phyloP scores from a whole-genome alignment of 2,888 invertebrate species.

The Drosophila dives region DNA sequence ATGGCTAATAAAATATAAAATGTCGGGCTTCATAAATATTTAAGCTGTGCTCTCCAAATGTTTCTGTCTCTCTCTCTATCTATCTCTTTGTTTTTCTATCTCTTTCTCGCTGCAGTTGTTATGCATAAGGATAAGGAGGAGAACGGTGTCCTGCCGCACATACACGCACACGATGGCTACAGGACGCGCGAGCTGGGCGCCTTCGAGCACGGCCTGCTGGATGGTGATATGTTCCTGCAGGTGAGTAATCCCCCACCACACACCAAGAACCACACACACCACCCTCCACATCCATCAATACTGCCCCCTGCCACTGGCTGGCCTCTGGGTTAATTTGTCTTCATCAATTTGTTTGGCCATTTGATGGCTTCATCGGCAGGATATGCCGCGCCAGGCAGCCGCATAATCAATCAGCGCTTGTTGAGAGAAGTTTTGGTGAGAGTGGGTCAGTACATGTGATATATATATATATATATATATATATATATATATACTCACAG shows the following conservation, averaged over 20 bases:
- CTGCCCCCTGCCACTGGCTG: constrained; percentile 5
- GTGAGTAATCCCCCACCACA: constrained; percentile 86
- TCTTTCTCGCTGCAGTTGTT: constrained; percentile 90
- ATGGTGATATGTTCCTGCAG: constrained; percentile 98
- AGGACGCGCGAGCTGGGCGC: constrained; percentile 91
- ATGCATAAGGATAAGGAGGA: constrained; percentile 98
- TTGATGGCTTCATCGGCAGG: constrained; percentile 73
- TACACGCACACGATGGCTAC: constrained; percentile 87
- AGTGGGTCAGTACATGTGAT: not conserved
- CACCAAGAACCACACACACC: not conserved
- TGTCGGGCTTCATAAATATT: constrained; percentile 49
- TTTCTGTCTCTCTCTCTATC: constrained; percentile 20
- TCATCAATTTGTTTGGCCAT: constrained; percentile 66
- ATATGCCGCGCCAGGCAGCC: constrained; percentile 38
- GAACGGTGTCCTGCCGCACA: constrained; percentile 89
- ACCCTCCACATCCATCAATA: constrained; percentile 2
- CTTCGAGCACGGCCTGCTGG: constrained; percentile 95
- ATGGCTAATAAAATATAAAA: constrained; percentile 72
- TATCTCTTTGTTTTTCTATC: constrained; percentile 59
- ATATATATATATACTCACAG: constrained; percentile 37
- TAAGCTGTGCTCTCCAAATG: constrained; percentile 29
- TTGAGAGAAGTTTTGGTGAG: constrained; percentile 14
- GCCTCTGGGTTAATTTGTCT: constrained; percentile 57
- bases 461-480: not conserved
- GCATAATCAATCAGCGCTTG: constrained; percentile 74